phyloP scores from a whole-genome alignment of 2,797 vertebrate species.

The Sebastes diploproa region DNA sequence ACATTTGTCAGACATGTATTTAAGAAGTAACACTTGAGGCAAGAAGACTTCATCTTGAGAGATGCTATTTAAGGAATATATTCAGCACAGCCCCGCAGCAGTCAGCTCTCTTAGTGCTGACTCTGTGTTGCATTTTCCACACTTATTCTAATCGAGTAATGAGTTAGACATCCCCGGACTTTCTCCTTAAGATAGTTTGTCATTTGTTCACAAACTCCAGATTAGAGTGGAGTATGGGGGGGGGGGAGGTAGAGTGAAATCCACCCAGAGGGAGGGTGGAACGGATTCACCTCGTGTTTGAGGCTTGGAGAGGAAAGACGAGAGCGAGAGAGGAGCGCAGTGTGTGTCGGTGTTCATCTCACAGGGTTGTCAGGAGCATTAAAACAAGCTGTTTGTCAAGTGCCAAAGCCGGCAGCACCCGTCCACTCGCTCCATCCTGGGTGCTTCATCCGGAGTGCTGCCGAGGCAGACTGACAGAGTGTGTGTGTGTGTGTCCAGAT shows the following conservation, averaged over 20 bases:
- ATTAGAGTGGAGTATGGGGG: background rate
- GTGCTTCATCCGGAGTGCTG: background rate
- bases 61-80: constrained; percentile 17
- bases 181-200: constrained; percentile 5
- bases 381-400: constrained; percentile 71
- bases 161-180: background rate
- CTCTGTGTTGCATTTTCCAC: constrained; percentile 25
- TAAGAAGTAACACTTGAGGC: background rate
- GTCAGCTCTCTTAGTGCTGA: background rate
- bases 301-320: constrained; percentile 20
- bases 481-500: background rate
- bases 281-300: constrained; percentile 30
- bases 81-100: background rate
- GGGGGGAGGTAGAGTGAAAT: background rate
- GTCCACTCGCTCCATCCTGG: constrained; percentile 24
- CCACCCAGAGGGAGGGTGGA: background rate
- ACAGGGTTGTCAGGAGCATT: constrained; percentile 58
- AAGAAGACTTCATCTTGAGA: background rate
- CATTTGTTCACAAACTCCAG: constrained; percentile 1
- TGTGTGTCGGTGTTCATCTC: constrained; percentile 41
- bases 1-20: background rate
- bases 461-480: background rate
- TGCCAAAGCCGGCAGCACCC: constrained; percentile 41
- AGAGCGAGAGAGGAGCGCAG: constrained; percentile 7
- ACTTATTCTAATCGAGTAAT: background rate